Evolutionary conservation across 2,888 invertebrate species (phyloP).

Genomic region (Aplocera efformata): DNA sequence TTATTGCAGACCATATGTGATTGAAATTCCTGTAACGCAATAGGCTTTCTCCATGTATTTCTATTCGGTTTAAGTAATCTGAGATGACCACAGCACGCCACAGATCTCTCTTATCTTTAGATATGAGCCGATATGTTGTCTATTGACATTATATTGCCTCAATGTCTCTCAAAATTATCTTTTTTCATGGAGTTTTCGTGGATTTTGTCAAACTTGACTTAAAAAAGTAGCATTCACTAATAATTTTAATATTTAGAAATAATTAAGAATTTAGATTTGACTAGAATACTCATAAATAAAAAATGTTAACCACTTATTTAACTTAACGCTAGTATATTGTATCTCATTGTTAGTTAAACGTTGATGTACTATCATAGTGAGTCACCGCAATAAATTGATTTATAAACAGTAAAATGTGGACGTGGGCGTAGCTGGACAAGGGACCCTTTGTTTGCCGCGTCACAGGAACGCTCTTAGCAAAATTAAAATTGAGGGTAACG

Average conservation of each 20-base stretch:
- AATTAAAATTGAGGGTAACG: constrained; percentile 68
- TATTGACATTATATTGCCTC: constrained; percentile 26
- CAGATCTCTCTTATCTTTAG: constrained; percentile 45
- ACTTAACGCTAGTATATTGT: constrained; percentile 31
- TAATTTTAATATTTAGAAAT: too few species aligned
- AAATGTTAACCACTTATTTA: constrained; percentile 37
- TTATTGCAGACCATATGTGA: constrained; percentile 11
- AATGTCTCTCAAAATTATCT: too few species aligned
- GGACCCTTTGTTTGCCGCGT: constrained; percentile 73
- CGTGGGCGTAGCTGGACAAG: constrained; percentile 66
- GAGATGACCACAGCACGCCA: constrained; percentile 62
- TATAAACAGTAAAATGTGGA: constrained; percentile 56
- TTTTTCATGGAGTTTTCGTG: too few species aligned
- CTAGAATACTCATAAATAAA: constrained; percentile 30
- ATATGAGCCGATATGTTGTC: constrained; percentile 29
- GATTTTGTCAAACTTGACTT: too few species aligned
- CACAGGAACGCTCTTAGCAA: constrained; percentile 72
- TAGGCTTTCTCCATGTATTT: constrained; percentile 30
- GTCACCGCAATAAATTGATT: constrained; percentile 68
- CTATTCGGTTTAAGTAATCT: constrained; percentile 55
- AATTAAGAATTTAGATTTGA: too few species aligned
- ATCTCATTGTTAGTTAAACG: constrained; percentile 42
- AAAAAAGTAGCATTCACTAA: too few species aligned
- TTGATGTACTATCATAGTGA: constrained; percentile 57
- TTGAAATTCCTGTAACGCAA: constrained; percentile 2